Percentiles rank a stretch among this genome's conserved stretches.
phyloP scores from a whole-genome alignment of 2,113 vertebrate genomes.

The Spea multiplicata region DNA sequence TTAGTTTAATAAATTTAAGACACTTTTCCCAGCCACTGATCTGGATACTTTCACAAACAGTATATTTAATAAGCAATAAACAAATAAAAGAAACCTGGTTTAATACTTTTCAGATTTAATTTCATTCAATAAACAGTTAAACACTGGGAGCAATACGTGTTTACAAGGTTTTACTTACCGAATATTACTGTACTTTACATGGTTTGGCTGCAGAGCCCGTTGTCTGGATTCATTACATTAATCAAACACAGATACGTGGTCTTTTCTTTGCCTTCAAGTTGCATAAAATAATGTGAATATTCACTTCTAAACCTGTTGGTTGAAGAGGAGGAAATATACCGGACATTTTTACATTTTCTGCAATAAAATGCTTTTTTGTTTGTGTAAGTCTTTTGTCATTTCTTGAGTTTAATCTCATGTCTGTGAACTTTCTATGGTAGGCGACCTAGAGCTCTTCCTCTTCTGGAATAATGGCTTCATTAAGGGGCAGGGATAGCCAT shows the following conservation, averaged over 20 bases:
- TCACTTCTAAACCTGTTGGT: not conserved
- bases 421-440: too few relatives aligned
- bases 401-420: too few relatives aligned
- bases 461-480: too few relatives aligned
- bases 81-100: not conserved
- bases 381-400: too few relatives aligned
- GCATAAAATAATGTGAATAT: slow-evolving; percentile 28
- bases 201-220: slow-evolving; percentile 8
- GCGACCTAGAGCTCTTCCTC: too few relatives aligned
- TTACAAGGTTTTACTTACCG: slow-evolving; percentile 30
- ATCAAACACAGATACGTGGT: slow-evolving; percentile 28
- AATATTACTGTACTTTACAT: slow-evolving; percentile 16
- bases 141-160: slow-evolving; percentile 24
- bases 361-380: slow-evolving; percentile 4
- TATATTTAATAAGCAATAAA: slow-evolving; percentile 1
- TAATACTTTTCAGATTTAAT: slow-evolving; percentile 5
- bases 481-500: too few relatives aligned
- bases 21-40: slow-evolving; percentile 7
- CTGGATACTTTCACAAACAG: slow-evolving; percentile 23
- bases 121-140: slow-evolving; percentile 18
- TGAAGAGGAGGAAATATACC: slow-evolving; percentile 1
- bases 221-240: slow-evolving; percentile 37
- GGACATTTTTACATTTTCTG: slow-evolving; percentile 17
- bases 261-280: slow-evolving; percentile 32
- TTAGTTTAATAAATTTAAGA: slow-evolving; percentile 1